Conservation (phyloP, 2,888 invertebrate genomes). For the Chirona hameri region DNA sequence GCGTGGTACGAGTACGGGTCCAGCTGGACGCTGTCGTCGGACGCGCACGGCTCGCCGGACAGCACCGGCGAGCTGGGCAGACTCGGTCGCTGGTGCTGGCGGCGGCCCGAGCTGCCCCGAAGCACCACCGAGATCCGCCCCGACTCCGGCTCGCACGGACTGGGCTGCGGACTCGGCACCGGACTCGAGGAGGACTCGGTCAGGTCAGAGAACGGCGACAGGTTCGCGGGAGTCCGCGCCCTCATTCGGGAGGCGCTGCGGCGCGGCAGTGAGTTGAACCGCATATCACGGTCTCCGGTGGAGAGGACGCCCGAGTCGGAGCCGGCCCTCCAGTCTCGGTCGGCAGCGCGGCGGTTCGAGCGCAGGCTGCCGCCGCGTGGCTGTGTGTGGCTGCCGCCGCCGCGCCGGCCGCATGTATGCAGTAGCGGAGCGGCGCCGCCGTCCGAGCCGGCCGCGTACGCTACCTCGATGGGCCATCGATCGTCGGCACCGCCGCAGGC, state of each 20-base stretch:
- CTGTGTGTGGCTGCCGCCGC: not conserved
- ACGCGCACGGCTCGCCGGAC: not conserved
- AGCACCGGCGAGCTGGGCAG: not conserved
- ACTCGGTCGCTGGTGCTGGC: not conserved
- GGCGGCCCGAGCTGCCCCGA: not conserved
- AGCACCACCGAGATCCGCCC: not conserved
- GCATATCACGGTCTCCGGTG: too few relatives aligned
- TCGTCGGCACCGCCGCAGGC: not conserved
- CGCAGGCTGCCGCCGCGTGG: not conserved
- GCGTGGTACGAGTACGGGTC: constrained; percentile 2
- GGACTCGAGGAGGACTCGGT: not conserved
- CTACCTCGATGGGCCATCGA: not conserved
- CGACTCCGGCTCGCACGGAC: not conserved
- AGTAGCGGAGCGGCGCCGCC: not conserved
- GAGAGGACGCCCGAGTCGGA: too few relatives aligned
- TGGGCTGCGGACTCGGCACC: not conserved
- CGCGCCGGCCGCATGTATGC: not conserved
- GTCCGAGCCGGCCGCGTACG: not conserved
- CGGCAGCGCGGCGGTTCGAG: not conserved
- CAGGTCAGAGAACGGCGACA: not conserved
- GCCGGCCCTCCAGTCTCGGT: not conserved
- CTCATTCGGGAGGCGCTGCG: not conserved
- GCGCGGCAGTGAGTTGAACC: constrained; percentile 1
- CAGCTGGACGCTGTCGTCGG: not conserved
- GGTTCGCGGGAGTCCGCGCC: not conserved